phyloP scores from a whole-genome alignment of 2,888 invertebrate genomes.

The Cordilura impudica region DNA sequence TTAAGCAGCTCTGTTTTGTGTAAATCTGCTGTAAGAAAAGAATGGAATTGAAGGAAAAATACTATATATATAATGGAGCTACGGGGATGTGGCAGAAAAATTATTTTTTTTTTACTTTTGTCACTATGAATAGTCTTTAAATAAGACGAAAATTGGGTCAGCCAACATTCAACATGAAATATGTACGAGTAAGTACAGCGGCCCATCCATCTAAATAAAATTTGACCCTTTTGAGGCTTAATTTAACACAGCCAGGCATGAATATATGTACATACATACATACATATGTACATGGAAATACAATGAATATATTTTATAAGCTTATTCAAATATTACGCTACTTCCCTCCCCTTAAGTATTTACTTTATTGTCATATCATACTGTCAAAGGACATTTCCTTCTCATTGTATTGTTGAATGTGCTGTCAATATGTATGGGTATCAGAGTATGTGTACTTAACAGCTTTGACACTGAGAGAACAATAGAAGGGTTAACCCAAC shows the following conservation, averaged over 20 bases:
- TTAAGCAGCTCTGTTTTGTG: slow-evolving; percentile 31
- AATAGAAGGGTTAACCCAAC: slow-evolving; percentile 19
- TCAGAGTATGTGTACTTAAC: slow-evolving; percentile 13
- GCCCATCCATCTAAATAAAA: slow-evolving; percentile 24
- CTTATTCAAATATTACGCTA: neutral
- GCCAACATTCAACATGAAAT: slow-evolving; percentile 26
- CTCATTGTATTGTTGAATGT: neutral
- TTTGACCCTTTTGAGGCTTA: slow-evolving; percentile 29
- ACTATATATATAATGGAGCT: neutral
- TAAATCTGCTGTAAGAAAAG: neutral
- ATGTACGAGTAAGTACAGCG: slow-evolving; percentile 4
- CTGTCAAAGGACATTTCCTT: slow-evolving; percentile 27
- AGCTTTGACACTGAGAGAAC: slow-evolving; percentile 23
- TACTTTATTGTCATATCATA: slow-evolving; percentile 28
- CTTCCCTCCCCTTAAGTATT: neutral
- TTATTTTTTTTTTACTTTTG: slow-evolving; percentile 13
- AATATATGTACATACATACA: neutral
- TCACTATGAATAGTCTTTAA: slow-evolving; percentile 36
- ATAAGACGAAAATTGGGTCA: slow-evolving; percentile 44
- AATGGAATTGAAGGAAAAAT: neutral
- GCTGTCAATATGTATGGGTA: neutral
- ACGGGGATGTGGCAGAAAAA: neutral
- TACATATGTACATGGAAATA: neutral
- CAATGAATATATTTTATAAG: slow-evolving; percentile 7
- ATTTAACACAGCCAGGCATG: too few relatives aligned